These are phyloP conservation scores for Ridgeia piscesae DNA, from an alignment of 1,140 invertebrate species.

Conservation along the genomic window DNA sequence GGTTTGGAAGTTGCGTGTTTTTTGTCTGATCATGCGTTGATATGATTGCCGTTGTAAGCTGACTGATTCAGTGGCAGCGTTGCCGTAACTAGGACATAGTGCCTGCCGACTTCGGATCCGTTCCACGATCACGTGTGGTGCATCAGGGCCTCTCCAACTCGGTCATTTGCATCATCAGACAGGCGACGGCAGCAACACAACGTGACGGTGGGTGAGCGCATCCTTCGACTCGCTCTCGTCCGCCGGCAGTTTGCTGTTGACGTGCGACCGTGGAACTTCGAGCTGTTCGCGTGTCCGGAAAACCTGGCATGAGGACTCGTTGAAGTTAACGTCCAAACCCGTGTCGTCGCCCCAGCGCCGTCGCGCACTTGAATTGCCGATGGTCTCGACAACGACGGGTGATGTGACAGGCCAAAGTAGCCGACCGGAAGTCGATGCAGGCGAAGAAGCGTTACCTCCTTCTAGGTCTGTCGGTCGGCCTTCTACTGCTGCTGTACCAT, in stretches of 20 bases:
- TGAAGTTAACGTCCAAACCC: background rate
- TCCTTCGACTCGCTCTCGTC: background rate
- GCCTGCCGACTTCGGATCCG: background rate
- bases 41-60: constrained; percentile 1
- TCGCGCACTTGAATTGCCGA: background rate
- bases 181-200: background rate
- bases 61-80: background rate
- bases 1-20: background rate
- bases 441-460: constrained; percentile 89
- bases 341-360: background rate
- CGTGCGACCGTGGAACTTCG: background rate
- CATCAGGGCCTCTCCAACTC: background rate
- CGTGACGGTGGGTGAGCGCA: background rate
- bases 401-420: background rate
- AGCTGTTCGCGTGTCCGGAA: background rate
- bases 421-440: constrained; percentile 68
- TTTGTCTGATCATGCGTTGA: background rate
- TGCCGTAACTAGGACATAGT: background rate
- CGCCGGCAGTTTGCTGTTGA: background rate
- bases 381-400: background rate
- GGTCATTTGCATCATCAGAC: background rate
- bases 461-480: constrained; percentile 72
- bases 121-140: background rate
- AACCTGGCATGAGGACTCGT: background rate
- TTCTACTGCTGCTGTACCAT: constrained; percentile 81